These are phyloP conservation scores for Coelogynopora nodosa DNA, from an alignment of 2,888 invertebrate genomes.

Conservation along the genomic window DNA sequence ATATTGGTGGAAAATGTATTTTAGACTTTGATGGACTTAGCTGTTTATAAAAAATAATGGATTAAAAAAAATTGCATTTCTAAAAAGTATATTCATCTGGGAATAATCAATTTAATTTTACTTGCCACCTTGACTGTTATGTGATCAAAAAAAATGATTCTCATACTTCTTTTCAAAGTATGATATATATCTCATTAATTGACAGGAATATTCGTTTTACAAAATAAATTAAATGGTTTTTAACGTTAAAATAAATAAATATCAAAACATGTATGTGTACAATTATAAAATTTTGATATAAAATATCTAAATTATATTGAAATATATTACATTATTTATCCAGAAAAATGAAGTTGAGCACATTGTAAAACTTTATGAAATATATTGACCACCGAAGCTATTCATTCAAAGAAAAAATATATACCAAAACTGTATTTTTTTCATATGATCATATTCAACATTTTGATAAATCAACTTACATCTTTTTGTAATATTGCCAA, in stretches of 20 bases:
- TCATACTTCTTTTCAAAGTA: background rate
- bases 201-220: background rate
- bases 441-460: background rate
- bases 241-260: conserved; percentile 27
- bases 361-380: background rate
- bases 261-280: background rate
- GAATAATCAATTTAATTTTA: background rate
- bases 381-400: background rate
- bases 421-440: background rate
- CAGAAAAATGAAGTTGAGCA: background rate
- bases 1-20: background rate
- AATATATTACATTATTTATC: conserved; percentile 28
- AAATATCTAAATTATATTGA: background rate
- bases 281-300: conserved; percentile 2
- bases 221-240: conserved; percentile 10
- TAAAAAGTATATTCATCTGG: conserved; percentile 31
- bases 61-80: conserved; percentile 18
- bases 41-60: background rate
- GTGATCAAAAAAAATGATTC: conserved; percentile 22
- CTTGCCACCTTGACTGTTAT: conserved; percentile 18
- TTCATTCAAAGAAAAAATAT: conserved; percentile 21
- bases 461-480: background rate
- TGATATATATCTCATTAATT: conserved; percentile 12
- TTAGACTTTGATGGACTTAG: conserved; percentile 2
- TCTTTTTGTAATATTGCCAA: conserved; percentile 10